phyloP scores from a whole-genome alignment of 2,888 invertebrate genomes.

The Conops quadrifasciatus region DNA sequence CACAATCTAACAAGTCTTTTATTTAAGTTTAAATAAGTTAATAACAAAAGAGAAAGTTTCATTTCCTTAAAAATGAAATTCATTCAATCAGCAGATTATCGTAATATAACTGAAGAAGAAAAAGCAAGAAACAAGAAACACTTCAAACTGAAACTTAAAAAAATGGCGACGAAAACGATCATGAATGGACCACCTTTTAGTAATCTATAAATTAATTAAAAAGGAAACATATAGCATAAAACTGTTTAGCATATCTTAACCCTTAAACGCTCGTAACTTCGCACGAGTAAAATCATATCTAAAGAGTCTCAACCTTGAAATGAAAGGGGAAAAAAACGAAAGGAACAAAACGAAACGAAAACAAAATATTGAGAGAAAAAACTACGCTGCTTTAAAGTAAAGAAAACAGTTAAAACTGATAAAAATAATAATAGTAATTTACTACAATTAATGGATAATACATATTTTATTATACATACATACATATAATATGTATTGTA shows the following conservation, averaged over 20 bases:
- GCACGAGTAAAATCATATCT: no score
- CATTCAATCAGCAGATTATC: neutral
- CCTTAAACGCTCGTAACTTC: constrained; percentile 19
- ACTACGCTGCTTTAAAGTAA: constrained; percentile 9
- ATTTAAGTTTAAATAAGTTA: neutral
- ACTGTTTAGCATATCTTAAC: constrained; percentile 32
- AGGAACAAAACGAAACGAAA: neutral
- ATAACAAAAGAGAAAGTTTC: no score
- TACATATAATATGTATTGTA: neutral
- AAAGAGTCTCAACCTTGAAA: neutral
- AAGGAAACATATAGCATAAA: constrained; percentile 15
- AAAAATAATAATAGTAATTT: neutral
- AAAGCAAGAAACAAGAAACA: neutral
- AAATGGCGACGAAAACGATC: constrained; percentile 56
- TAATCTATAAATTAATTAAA: constrained; percentile 40
- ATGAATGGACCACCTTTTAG: constrained; percentile 63
- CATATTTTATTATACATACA: no score
- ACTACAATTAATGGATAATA: constrained; percentile 10
- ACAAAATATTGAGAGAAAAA: neutral
- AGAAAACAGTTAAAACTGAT: no score
- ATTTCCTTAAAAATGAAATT: no score
- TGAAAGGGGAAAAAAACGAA: neutral
- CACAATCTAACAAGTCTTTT: constrained; percentile 2
- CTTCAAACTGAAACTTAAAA: constrained; percentile 46
- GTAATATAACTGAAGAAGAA: neutral